phyloP scores from a whole-genome alignment of 1,140 invertebrate genomes.

The Acromyrmex charruanus region DNA sequence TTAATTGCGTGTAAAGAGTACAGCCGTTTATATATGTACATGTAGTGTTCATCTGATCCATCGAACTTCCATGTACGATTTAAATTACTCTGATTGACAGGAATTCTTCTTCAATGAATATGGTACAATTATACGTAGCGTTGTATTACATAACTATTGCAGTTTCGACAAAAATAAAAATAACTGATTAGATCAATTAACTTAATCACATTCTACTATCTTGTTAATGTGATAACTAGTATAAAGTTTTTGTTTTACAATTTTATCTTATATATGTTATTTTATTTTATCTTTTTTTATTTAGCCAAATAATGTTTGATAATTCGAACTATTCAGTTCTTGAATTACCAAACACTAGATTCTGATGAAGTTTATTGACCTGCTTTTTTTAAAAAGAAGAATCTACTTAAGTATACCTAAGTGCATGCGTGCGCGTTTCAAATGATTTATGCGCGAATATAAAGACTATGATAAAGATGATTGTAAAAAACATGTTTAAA shows the following conservation, averaged over 20 bases:
- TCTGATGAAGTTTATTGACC: neutral
- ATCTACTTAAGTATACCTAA: no score
- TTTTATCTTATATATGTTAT: neutral
- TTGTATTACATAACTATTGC: constrained; percentile 29
- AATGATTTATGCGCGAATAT: no score
- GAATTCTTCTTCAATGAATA: constrained; percentile 28
- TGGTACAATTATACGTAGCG: constrained; percentile 16
- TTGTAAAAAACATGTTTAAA: no score
- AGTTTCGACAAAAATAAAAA: constrained; percentile 40
- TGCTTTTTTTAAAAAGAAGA: neutral
- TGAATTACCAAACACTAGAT: neutral
- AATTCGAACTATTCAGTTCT: neutral
- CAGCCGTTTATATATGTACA: neutral
- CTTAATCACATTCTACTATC: neutral
- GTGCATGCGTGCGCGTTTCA: no score
- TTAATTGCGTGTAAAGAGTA: constrained; percentile 27
- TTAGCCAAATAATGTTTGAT: no score
- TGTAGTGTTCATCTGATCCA: neutral
- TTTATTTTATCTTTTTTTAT: no score
- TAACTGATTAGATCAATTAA: constrained; percentile 13
- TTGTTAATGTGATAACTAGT: neutral
- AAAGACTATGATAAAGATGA: no score
- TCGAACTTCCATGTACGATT: constrained; percentile 41
- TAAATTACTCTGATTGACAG: constrained; percentile 15
- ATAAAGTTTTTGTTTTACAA: neutral